Evolutionary conservation across 2,113 vertebrate genomes (phyloP).

Genomic region (Ochotona princeps): DNA sequence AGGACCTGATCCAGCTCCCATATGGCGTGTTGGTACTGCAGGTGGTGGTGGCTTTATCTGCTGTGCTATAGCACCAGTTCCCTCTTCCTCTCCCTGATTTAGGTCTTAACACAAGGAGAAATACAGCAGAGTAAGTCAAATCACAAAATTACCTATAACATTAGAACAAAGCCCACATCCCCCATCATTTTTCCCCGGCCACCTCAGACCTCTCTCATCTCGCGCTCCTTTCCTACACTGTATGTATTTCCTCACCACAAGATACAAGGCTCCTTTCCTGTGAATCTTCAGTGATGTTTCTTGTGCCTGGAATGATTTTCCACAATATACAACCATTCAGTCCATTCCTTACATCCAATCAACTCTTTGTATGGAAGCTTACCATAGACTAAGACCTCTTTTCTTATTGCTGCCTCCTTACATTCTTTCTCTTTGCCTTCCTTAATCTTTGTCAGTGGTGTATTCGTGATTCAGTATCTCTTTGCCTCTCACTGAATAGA

Average conservation of each 20-base stretch:
- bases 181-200: neutral
- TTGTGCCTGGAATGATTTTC: neutral
- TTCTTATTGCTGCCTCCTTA: neutral
- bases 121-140: neutral
- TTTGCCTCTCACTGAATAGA: neutral
- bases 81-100: neutral
- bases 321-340: no score
- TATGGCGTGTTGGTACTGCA: no score
- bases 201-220: neutral
- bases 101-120: neutral
- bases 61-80: no score
- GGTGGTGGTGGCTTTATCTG: no score
- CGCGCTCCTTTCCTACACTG: no score
- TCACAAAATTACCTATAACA: neutral
- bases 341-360: no score
- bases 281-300: neutral
- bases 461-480: neutral
- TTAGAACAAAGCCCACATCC: neutral
- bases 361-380: neutral
- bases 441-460: neutral
- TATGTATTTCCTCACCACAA: no score
- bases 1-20: accelerated
- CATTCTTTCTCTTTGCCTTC: neutral
- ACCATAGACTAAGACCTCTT: neutral
- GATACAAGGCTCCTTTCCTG: no score